Conservation (phyloP, 2,888 invertebrate genomes). For the Lycocerus yunnanus region DNA sequence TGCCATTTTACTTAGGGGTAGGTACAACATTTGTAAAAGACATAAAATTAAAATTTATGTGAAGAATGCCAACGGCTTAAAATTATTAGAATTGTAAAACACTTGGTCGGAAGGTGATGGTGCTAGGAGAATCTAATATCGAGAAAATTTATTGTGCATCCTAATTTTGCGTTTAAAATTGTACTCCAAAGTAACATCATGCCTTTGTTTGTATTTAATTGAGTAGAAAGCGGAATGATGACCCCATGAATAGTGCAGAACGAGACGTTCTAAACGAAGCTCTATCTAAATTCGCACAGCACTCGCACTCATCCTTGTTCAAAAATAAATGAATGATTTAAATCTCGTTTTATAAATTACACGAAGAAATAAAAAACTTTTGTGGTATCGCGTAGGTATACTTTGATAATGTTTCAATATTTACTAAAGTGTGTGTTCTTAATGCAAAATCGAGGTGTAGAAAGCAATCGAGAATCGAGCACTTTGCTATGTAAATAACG, state of each 20-base stretch:
- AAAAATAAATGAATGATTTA: not conserved
- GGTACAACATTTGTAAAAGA: not conserved
- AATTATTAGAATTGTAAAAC: not conserved
- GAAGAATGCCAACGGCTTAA: not conserved
- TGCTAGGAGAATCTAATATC: not conserved
- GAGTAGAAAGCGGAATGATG: not conserved
- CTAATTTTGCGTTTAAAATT: not conserved
- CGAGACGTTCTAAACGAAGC: not conserved
- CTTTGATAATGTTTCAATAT: not conserved
- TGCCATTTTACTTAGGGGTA: not conserved
- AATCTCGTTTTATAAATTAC: not conserved
- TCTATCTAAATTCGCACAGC: not conserved
- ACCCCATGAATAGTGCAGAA: not conserved
- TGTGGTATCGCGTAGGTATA: not conserved
- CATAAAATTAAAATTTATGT: not conserved
- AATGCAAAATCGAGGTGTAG: constrained; percentile 11
- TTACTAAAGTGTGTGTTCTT: constrained; percentile 17
- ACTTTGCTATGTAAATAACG: constrained; percentile 30
- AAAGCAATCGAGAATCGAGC: constrained; percentile 21
- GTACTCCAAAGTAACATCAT: not conserved
- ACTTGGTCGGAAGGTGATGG: not conserved
- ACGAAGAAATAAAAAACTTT: not conserved
- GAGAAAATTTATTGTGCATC: not conserved
- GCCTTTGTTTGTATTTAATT: not conserved
- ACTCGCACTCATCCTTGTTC: no score